Base-by-base conservation (phyloP, 2,888 invertebrate genomes). In the Smittia sp. region DNA sequence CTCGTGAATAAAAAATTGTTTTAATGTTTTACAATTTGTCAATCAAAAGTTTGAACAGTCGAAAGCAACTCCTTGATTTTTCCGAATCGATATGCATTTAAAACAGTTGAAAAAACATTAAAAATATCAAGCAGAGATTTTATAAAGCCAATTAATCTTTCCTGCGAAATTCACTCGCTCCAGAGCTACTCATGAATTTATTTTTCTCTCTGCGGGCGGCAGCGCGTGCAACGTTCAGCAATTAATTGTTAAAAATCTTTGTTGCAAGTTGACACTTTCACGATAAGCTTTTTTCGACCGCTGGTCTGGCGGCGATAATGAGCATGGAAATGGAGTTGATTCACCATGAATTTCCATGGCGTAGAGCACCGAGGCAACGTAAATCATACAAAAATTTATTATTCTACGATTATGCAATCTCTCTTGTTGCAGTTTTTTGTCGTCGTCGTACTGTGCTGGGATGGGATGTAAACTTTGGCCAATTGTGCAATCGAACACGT, bases 71-170 rank as follows among this genome's bases (percentile, higher is more conserved):
- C n/a, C n/a, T n/a, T n/a, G n/a, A n/a, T n/a, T n/a, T n/a, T n/a
- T n/a, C n/a, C n/a, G n/a, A n/a, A n/a, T n/a, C n/a, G n/a, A n/a
- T n/a, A n/a, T n/a, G n/a, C n/a, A n/a, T n/a, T n/a, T n/a, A n/a
- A n/a, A n/a, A n/a, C n/a, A n/a, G n/a, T n/a, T n/a, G n/a, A n/a
- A n/a, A n/a, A n/a, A n/a, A n/a, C n/a, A n/a, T n/a, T n/a, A n/a
- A n/a, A n/a, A n/a, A n/a, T 32, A 9, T 32, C 32, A 32, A 32
- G 32, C 32, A n/a, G n/a, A n/a, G n/a, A n/a, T 63, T 63, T 27
- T 27, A 63, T 63, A 27, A 63, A 25, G 63, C 38, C 66, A 67
- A 67, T 67, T 67, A 67, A 67, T 67, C 66, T 67, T 67, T 67
- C 39, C 15, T 11, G 24, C 9, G 38, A 46, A 46, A 46, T 46